Percentiles rank a stretch among this genome's conserved stretches.
Evolutionary conservation across 2,888 invertebrate species (phyloP).

Genomic region (Caenorhabditis sinica): DNA sequence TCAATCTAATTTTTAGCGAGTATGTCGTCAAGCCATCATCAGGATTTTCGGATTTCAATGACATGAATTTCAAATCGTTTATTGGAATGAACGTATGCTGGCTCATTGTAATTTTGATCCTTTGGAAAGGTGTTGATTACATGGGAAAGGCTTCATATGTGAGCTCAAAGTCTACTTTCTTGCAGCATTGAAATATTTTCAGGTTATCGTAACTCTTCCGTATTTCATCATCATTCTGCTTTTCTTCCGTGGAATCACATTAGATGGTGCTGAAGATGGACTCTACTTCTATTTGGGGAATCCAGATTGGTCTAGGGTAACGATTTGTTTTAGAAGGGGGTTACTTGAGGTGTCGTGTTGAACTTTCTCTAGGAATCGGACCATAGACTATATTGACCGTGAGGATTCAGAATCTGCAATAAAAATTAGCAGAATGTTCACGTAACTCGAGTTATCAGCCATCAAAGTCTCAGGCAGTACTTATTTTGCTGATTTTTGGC

Average conservation of each 20-base stretch:
- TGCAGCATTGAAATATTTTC: background rate
- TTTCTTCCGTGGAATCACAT: constrained; percentile 78
- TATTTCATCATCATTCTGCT: constrained; percentile 79
- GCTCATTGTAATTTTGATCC: constrained; percentile 73
- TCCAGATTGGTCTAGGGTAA: constrained; percentile 71
- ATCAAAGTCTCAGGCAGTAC: too few species aligned
- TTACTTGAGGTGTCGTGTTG: too few species aligned
- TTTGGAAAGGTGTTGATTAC: constrained; percentile 79
- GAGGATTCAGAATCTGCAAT: too few species aligned
- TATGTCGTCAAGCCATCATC: constrained; percentile 72
- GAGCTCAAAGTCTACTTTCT: too few species aligned
- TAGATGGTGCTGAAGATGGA: constrained; percentile 77
- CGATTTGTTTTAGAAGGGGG: too few species aligned
- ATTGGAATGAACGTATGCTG: constrained; percentile 68
- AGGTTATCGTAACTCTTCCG: constrained; percentile 77
- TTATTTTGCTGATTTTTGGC: too few species aligned
- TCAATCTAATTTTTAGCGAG: constrained; percentile 67
- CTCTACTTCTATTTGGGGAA: constrained; percentile 76
- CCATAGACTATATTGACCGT: too few species aligned
- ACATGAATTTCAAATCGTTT: constrained; percentile 71
- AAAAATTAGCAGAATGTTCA: too few species aligned
- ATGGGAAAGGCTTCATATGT: constrained; percentile 73
- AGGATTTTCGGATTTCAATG: constrained; percentile 71
- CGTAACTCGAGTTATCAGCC: too few species aligned
- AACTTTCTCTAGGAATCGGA: too few species aligned